Base-by-base conservation (phyloP, 2,888 invertebrate species). In the Tetragonisca angustula region DNA sequence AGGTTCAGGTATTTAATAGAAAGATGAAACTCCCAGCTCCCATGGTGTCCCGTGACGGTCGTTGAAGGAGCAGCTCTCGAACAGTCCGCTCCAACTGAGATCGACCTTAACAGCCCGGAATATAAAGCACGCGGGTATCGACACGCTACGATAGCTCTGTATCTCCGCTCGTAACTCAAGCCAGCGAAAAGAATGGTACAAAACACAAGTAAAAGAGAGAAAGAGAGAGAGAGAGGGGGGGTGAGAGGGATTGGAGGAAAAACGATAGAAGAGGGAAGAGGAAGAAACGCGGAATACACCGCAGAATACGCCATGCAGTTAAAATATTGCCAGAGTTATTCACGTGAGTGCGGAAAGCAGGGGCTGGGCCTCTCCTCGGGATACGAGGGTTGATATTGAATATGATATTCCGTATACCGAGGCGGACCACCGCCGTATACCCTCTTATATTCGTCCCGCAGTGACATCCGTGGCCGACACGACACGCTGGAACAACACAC, bases 291-390 rank as follows among this genome's bases (percentile, higher is more conserved):
- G 61, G 91, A 83, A 19, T 83, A 84, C 78, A 84, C 84, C 86
- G 71, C 85, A 86, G 61, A 71, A 9, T 32, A 61, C 27, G 61
- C 64, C 52, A 64, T 86, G 87, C 87, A 87, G 91, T 91, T 92
- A 91, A 92, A 92, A 92, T 92, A 92, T 92, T 89, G 90, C 89
- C 73, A 27, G 89, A 91, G 91, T 92, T 93, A 92, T 93, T 92
- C 91, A 85, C 89, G 91, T 86, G 86, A 89, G 91, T 90, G 89
- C 81, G 86, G 90, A 89, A 91, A 90, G 81, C 90, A 69, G 78
- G 64, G 85, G 79, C 78, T 76, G 79, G 81, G 61, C 73, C 74
- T 62, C 70, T 82, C 72, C 43, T 9, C 56, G 84, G 79, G 85
- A 81, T 62, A 81, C 84, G 83, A 87, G 89, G 90, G 88, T 90